A percentile compares a stretch with the other conserved stretches of the same genome.
These are phyloP conservation scores for Liolophura sinensis DNA, from an alignment of 1,140 invertebrate genomes.

Conservation along the genomic window DNA sequence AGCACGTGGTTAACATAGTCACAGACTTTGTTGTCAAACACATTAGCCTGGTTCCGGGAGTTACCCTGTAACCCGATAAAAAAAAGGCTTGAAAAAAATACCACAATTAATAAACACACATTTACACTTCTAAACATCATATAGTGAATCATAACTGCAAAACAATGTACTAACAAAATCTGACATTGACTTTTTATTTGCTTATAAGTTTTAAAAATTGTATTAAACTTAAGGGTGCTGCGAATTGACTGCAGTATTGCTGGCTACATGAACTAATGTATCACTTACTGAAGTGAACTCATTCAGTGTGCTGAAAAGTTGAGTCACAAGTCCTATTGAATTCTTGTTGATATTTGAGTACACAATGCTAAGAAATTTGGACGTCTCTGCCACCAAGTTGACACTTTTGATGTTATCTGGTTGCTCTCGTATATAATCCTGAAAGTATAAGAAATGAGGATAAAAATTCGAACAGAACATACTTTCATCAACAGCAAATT, in stretches of 20 bases:
- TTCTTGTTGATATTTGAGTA: slow-evolving; percentile 50
- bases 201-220: too few species aligned
- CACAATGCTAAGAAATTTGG: slow-evolving; percentile 45
- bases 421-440: slow-evolving; percentile 55
- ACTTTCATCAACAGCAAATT: too few species aligned
- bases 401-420: slow-evolving; percentile 57
- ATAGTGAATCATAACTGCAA: not conserved
- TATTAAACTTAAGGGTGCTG: too few species aligned
- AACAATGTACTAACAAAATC: not conserved
- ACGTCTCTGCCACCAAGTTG: slow-evolving; percentile 52
- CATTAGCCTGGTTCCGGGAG: slow-evolving; percentile 45
- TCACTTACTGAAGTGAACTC: slow-evolving; percentile 54
- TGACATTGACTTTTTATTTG: too few species aligned
- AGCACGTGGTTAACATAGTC: slow-evolving; percentile 57
- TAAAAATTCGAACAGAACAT: too few species aligned
- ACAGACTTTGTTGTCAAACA: slow-evolving; percentile 56
- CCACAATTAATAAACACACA: not conserved
- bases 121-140: not conserved
- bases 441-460: not conserved
- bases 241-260: too few species aligned
- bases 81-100: not conserved
- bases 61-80: slow-evolving; percentile 44
- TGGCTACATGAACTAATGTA: too few species aligned
- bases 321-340: slow-evolving; percentile 44
- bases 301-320: slow-evolving; percentile 51